Evolutionary conservation across 2,888 invertebrate genomes (phyloP).

Genomic region (Hemicrepidius hirtus): DNA sequence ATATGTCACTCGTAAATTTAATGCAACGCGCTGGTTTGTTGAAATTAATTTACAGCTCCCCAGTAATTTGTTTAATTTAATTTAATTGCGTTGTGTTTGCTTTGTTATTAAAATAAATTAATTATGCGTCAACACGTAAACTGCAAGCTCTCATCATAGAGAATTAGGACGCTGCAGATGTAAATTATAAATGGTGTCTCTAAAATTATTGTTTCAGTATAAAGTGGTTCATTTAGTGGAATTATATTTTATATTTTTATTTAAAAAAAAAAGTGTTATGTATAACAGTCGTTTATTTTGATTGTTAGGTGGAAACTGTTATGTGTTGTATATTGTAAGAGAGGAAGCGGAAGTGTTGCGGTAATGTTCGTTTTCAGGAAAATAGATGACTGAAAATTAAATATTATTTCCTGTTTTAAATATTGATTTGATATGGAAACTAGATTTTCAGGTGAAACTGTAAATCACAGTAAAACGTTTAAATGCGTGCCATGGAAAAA

Average conservation of each 20-base stretch:
- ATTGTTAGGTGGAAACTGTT: slow-evolving; percentile 13
- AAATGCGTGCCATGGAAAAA: too few species aligned
- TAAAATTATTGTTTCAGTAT: too few species aligned
- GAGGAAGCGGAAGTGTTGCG: slow-evolving; percentile 24
- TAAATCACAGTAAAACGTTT: too few species aligned
- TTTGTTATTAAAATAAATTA: slow-evolving; percentile 20
- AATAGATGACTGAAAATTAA: too few species aligned
- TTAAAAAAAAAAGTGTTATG: not conserved
- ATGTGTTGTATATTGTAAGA: slow-evolving; percentile 2
- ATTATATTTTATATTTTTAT: too few species aligned
- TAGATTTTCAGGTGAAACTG: too few species aligned
- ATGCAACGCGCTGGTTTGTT: slow-evolving; percentile 12
- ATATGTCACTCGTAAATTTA: slow-evolving; percentile 19
- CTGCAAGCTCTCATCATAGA: not conserved
- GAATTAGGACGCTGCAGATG: too few species aligned
- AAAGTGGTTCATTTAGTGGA: too few species aligned
- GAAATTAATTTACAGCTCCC: slow-evolving; percentile 26
- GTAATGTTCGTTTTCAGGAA: slow-evolving; percentile 14
- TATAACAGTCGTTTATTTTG: slow-evolving; percentile 17
- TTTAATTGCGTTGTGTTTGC: slow-evolving; percentile 21
- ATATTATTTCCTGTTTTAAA: too few species aligned
- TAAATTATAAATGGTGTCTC: too few species aligned
- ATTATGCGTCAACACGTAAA: not conserved
- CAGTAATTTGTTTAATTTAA: slow-evolving; percentile 29
- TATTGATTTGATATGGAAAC: too few species aligned